Evolutionary conservation across 2,888 invertebrate species (phyloP), one percentile per base, ranked within the genome.

Genomic region (Patella depressa): DNA sequence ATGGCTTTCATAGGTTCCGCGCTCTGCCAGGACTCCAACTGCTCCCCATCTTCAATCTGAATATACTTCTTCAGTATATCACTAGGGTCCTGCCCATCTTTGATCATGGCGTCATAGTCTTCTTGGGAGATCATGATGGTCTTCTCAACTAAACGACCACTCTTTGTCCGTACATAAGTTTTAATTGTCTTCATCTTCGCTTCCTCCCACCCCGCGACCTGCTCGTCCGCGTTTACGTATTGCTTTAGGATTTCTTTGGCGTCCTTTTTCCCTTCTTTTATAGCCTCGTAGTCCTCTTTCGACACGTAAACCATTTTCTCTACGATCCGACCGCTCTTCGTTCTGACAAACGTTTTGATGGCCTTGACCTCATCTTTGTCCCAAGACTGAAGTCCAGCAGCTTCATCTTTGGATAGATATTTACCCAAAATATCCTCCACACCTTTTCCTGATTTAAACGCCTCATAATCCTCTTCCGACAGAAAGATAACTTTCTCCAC

Each of bases 291-390:
- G 74, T 91, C 91, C 14, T 88, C 86, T 76, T 90, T 90, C 24
- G 89, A 88, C 19, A 91, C 89, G 81, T 91, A 91, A 29, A 91
- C 87, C 17, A 89, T 75, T 76, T 88, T 88, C 76, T 90, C 90
- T 45, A 90, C 84, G 19, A 89, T 83, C 53, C 90, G 78, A 0
- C 91, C 91, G 77, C 90, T 90, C 81, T 90, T 91, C 53, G 91
- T 91, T 77, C 91, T 79, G 15, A 91, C 86, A 57, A 85, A 88
- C 24, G 90, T 91, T 75, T 89, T 91, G 73, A 91, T 87, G 70
- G 90, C 91, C 72, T 88, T 89, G 73, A 89, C 89, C 81, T 91
- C 91, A 11, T 90, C 90, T 78, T 90, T 90, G 76, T 91, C 91
- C 89, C 89, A 91, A 0, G 88, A 88, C 74, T 89, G 88, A 65